Percentiles rank a stretch among this genome's conserved stretches.
Conservation (phyloP, 2,888 invertebrate species). For the Perizoma affinitatum region DNA sequence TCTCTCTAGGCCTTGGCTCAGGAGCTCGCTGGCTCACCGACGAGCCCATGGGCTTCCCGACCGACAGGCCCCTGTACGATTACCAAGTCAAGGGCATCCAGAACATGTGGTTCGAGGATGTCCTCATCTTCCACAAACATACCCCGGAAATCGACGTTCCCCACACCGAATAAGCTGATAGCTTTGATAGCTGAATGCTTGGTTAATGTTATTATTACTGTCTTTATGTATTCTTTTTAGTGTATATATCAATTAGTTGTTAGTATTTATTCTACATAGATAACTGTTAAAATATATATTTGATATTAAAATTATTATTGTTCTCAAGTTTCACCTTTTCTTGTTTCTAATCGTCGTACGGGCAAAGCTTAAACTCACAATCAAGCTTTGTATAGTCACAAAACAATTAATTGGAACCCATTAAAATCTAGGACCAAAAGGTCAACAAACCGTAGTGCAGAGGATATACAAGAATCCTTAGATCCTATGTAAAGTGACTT, state of each 20-base stretch:
- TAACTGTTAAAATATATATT: constrained; percentile 22
- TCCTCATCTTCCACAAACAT: constrained; percentile 80
- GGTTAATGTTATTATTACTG: constrained; percentile 10
- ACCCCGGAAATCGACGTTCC: constrained; percentile 61
- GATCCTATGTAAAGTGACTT: too few species aligned
- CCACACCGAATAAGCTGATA: constrained; percentile 46
- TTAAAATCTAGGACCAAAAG: too few species aligned
- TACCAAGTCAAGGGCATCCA: constrained; percentile 63
- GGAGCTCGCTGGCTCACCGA: constrained; percentile 73
- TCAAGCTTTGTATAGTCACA: too few species aligned
- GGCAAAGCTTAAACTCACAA: too few species aligned
- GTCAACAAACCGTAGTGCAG: too few species aligned
- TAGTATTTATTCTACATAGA: constrained; percentile 21
- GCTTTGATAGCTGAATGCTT: constrained; percentile 9
- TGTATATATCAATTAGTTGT: constrained; percentile 35
- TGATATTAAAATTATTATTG: constrained; percentile 4
- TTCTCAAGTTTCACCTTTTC: neutral
- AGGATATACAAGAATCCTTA: too few species aligned
- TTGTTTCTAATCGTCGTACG: too few species aligned
- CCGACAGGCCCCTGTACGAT: constrained; percentile 78
- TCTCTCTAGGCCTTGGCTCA: constrained; percentile 78
- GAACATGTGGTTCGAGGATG: constrained; percentile 79
- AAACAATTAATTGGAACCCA: too few species aligned
- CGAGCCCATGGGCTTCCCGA: constrained; percentile 82
- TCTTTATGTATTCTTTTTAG: constrained; percentile 30